phyloP scores from a whole-genome alignment of 2,113 vertebrate genomes.

The Petaurus breviceps region DNA sequence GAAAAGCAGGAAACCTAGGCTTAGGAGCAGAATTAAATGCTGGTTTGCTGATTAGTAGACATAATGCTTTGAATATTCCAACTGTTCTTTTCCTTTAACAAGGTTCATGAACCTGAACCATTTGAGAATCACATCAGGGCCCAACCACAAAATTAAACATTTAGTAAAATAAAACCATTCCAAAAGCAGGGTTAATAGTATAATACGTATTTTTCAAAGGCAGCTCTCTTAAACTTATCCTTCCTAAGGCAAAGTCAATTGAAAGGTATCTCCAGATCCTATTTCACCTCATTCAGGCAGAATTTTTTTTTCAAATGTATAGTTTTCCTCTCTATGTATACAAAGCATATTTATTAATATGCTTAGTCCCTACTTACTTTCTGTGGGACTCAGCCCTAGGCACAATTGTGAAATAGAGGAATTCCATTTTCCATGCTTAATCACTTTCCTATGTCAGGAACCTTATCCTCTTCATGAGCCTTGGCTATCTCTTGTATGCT shows the following conservation, averaged over 20 bases:
- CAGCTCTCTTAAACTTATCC: background rate
- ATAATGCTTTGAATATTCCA: background rate
- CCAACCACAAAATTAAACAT: background rate
- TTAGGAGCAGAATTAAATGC: background rate
- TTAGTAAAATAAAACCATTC: background rate
- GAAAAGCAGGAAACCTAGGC: background rate
- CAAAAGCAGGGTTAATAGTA: background rate
- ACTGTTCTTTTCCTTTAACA: background rate
- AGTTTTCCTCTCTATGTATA: background rate
- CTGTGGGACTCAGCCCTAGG: background rate
- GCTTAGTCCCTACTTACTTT: background rate
- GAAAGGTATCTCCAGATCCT: background rate
- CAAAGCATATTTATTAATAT: background rate
- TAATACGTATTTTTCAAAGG: conserved; percentile 35
- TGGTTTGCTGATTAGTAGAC: background rate
- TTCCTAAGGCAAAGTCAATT: background rate
- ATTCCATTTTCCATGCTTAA: background rate
- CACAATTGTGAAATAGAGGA: background rate
- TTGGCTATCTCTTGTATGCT: background rate
- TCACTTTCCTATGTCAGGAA: too few species aligned
- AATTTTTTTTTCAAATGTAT: background rate
- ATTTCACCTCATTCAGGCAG: background rate
- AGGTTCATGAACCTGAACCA: background rate
- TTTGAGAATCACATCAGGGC: background rate
- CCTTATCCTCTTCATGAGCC: background rate